These are phyloP conservation scores for Gerris buenoi DNA, from an alignment of 1,140 invertebrate species.

Conservation along the genomic window DNA sequence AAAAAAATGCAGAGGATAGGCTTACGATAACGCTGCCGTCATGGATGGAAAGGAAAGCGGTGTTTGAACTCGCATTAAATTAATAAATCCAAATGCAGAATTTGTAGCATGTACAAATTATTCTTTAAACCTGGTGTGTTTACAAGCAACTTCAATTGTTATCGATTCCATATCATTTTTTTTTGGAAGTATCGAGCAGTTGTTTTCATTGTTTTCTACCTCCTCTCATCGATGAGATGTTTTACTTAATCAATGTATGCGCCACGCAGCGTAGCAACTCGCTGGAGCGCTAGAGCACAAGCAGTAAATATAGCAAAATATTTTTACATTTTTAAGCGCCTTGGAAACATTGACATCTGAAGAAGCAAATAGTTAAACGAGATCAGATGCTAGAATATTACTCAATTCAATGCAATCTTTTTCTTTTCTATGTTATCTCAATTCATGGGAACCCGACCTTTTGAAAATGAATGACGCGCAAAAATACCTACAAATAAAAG, in stretches of 20 bases:
- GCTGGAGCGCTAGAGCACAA: neutral
- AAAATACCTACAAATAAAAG: constrained; percentile 1
- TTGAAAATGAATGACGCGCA: neutral
- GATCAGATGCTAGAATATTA: constrained; percentile 1
- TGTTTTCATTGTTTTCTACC: neutral
- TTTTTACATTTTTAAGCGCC: neutral
- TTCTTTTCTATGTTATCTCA: neutral
- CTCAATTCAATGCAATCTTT: neutral
- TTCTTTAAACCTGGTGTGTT: constrained; percentile 17
- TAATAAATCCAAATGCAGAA: constrained; percentile 8
- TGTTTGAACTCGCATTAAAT: constrained; percentile 20
- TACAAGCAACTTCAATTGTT: constrained; percentile 4
- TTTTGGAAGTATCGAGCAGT: too few relatives aligned
- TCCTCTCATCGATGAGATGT: neutral
- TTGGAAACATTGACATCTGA: neutral
- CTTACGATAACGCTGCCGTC: constrained; percentile 25
- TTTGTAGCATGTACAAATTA: constrained; percentile 17
- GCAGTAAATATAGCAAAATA: neutral
- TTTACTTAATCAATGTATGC: neutral
- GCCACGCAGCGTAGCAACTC: neutral
- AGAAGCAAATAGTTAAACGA: neutral
- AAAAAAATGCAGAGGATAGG: constrained; percentile 22
- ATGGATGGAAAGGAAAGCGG: constrained; percentile 25
- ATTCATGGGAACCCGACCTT: neutral
- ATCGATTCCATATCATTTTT: neutral